A percentile compares a stretch with the other conserved stretches of the same genome.
Evolutionary conservation across 2,888 invertebrate species (phyloP).

Genomic region (Andricus curvator): DNA sequence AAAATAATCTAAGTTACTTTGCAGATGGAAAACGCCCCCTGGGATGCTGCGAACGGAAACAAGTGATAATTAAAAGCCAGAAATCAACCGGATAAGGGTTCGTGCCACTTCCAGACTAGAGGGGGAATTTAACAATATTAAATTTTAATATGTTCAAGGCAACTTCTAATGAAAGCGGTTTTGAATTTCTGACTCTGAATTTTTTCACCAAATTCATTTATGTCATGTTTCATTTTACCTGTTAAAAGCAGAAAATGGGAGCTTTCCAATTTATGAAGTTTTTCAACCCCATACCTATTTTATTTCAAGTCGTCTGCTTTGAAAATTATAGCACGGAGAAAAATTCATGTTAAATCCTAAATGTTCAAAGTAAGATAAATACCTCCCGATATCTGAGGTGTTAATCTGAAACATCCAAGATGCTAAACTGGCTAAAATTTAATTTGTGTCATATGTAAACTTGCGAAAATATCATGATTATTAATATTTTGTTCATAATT

Average conservation of each 20-base stretch:
- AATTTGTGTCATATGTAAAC: too few relatives aligned
- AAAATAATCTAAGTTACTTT: constrained; percentile 38
- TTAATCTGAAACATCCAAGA: too few relatives aligned
- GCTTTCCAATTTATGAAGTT: too few relatives aligned
- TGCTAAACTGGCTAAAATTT: too few relatives aligned
- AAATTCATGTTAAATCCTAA: too few relatives aligned
- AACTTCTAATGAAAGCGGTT: neutral
- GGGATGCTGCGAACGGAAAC: constrained; percentile 33
- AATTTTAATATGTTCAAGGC: neutral
- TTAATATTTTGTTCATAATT: too few relatives aligned
- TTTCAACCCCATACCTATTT: neutral
- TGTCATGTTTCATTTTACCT: neutral
- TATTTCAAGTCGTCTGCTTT: neutral
- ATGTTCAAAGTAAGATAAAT: too few relatives aligned
- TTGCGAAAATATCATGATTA: too few relatives aligned
- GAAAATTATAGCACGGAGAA: too few relatives aligned
- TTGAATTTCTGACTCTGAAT: neutral
- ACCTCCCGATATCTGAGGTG: too few relatives aligned
- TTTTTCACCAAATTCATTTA: neutral
- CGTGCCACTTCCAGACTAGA: constrained; percentile 26
- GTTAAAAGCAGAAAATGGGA: too few relatives aligned
- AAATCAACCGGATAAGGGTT: constrained; percentile 26
- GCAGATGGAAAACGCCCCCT: constrained; percentile 18
- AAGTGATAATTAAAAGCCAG: constrained; percentile 38
- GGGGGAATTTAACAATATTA: constrained; percentile 14